Percentiles rank a stretch among this genome's conserved stretches.
These are phyloP conservation scores for Sinhomidia bicolor DNA, from an alignment of 2,888 invertebrate genomes.

Conservation along the genomic window DNA sequence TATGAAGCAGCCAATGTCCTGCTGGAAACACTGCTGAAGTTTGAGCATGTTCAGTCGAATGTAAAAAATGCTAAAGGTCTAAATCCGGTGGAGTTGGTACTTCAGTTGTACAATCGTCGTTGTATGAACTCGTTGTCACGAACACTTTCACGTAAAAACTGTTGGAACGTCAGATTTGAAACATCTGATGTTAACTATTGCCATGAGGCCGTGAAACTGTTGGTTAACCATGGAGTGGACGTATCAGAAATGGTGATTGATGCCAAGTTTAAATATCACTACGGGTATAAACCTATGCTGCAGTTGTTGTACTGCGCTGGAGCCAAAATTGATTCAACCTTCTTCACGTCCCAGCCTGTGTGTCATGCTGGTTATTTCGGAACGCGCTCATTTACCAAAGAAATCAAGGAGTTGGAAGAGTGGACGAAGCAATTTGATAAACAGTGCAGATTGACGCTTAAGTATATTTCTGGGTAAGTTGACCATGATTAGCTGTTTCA, in stretches of 20 bases:
- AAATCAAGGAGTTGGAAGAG: neutral
- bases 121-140: too few species aligned
- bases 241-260: neutral
- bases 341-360: neutral
- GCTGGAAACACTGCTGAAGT: neutral
- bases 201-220: neutral
- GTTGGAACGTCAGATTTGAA: neutral
- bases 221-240: constrained; percentile 20
- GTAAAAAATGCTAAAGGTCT: neutral
- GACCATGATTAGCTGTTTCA: neutral
- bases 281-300: constrained; percentile 22
- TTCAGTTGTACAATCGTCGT: neutral
- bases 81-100: constrained; percentile 26
- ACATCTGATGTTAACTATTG: neutral
- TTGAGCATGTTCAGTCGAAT: neutral
- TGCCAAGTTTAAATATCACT: neutral
- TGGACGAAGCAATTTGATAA: constrained; percentile 7
- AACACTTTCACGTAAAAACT: too few species aligned
- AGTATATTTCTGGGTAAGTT: constrained; percentile 9
- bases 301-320: constrained; percentile 36
- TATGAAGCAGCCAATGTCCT: neutral
- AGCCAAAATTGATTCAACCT: neutral
- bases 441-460: neutral
- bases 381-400: neutral
- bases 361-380: constrained; percentile 13